Conservation (phyloP, 1,140 invertebrate genomes). For the Parasteatoda tepidariorum region DNA sequence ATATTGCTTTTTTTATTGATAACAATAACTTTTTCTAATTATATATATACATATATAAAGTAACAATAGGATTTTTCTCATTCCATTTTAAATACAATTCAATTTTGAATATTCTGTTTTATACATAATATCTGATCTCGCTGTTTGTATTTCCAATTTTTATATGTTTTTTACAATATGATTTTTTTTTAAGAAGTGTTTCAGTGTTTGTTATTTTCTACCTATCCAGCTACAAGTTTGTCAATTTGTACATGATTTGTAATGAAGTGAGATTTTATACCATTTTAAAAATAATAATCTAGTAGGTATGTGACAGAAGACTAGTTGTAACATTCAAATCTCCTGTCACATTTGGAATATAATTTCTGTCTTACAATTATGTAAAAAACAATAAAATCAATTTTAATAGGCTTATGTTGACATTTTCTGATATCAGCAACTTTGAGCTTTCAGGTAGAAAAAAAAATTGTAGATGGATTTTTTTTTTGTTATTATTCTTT, state of each 20-base stretch:
- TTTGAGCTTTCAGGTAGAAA: too few species aligned
- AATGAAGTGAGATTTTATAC: slow-evolving; percentile 59
- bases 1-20: background rate
- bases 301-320: background rate
- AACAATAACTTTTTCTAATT: too few species aligned
- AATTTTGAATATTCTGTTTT: background rate
- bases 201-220: slow-evolving; percentile 2
- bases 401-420: slow-evolving; percentile 16
- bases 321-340: background rate
- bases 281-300: slow-evolving; percentile 38
- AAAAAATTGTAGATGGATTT: too few species aligned
- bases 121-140: background rate
- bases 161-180: slow-evolving; percentile 3
- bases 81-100: slow-evolving; percentile 31
- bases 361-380: slow-evolving; percentile 34
- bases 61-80: too few species aligned
- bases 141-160: slow-evolving; percentile 16
- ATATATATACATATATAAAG: too few species aligned
- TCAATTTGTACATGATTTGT: slow-evolving; percentile 57
- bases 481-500: too few species aligned
- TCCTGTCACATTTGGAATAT: slow-evolving; percentile 14
- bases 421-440: too few species aligned
- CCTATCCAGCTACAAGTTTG: slow-evolving; percentile 22
- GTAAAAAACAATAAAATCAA: slow-evolving; percentile 54
- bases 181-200: too few species aligned